Base-by-base conservation (phyloP, 2,113 vertebrate genomes). In the Phycodurus eques region DNA sequence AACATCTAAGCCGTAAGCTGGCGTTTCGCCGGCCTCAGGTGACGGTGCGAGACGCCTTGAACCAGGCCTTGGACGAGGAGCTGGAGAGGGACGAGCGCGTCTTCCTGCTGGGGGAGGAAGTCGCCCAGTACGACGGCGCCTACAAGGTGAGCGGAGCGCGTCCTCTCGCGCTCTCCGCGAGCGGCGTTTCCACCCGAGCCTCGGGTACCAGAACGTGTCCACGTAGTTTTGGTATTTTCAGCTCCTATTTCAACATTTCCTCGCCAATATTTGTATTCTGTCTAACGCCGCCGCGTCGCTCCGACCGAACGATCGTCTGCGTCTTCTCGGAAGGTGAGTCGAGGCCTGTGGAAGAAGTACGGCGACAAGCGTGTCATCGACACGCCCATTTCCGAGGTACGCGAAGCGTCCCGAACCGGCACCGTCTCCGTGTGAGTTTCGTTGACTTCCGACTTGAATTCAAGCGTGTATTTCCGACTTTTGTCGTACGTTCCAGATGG, bases 301-400 rank as follows among this genome's bases (percentile, higher is more conserved):
- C 6, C 6, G 35, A 39, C 35, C 35, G 1, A 39, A 61, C 22
- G 8, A 13, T 31, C 11, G 22, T 60, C 8, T n/a, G 56, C 20
- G 56, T 59, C 9, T 60, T 22, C 22, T 3, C 13, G 9, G 27
- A 27, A 99, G 97, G 93, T 99, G 76, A 98, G 96, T 83, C 91
- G 98, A 80, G 98, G 98, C 2, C 93, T 99, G 14, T 99, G 97
- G 98, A 99, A 99, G 89, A 99, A 99, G 80, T 99, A 97, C 0
- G 98, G 98, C 67, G 98, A 99, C 89, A 95, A 98, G 80, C 94
- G 98, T 31, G 85, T 99, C 80, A 96, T 99, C 20, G 98, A 99
- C 87, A 99, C 98, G 0, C 98, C 98, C 0, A 99, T 99, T 88
- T 96, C 98, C 2, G 98, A 99, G 95, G 98, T 99, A 22, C 82